Evolutionary conservation across 2,113 vertebrate species (phyloP), one percentile per base, ranked within the genome.

Genomic region (Himantopus leucocephalus): DNA sequence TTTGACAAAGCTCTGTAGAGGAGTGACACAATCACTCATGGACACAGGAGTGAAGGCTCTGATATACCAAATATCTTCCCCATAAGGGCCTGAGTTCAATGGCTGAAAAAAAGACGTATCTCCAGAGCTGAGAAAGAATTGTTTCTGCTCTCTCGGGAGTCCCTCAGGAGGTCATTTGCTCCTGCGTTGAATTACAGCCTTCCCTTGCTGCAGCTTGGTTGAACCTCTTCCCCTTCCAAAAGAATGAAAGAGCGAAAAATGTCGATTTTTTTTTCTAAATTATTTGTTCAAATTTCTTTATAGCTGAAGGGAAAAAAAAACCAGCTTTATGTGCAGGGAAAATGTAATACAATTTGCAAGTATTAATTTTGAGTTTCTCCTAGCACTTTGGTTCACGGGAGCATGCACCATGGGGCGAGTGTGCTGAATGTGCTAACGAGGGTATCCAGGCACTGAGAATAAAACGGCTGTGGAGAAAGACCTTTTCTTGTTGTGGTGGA

Each of bases 401-500:
- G 56, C 56, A 3, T 6, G 12, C 8, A 7, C 8, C 37, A 4
- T 0, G 5, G 70, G n/a, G 10, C 1, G 10, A 23, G 30, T 2
- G n/a, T 10, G 41, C 3, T 9, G 41, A 1, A 10, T 9, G n/a
- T 5, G 43, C 12, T 12, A 9, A 22, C 0, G 2, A 32, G 73
- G 30, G 18, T 9, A 6, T 18, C 22, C 12, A 13, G 68, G 64
- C 53, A 1, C 24, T 0, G 22, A 18, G 52, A 32, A 37, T 1
- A 24, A 32, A 39, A 6, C 1, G 1, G 7, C 50, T 8, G 63
- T 0, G 0, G 58, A 73, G 58, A 56, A 32, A 4, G 6, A 41
- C 18, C 29, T 30, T 5, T 15, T 6, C 41, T 37, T 37, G 48
- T 24, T 26, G 4, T 3, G 26, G 47, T 5, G 43, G 34, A 9